Evolutionary conservation across 2,888 invertebrate species (phyloP), one percentile per base, ranked within the genome.

Genomic region (Drosophila vallismaia): DNA sequence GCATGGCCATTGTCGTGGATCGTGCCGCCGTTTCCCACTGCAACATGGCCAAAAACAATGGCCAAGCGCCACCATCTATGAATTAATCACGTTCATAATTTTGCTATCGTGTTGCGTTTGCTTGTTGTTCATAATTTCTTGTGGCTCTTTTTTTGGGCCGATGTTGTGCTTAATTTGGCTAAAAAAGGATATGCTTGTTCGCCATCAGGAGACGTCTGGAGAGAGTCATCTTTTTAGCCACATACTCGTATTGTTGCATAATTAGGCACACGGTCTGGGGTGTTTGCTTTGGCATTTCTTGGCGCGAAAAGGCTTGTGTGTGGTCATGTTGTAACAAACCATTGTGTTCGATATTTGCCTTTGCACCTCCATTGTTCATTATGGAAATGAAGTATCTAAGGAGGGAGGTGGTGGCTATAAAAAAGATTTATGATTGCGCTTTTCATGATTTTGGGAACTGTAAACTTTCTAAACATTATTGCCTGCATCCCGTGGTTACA

Each of bases 41-140:
- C 57, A n/a, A 9, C 72, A 76, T 75, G 76, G 55, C 75, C 86
- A 77, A 71, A 74, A 83, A 88, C 84, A 84, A 84, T 84, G 78
- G 85, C 82, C 77, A 87, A 78, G 84, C 84, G 84, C 44, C 88
- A 88, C 81, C 87, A 88, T 82, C 88, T 88, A 88, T 85, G 88
- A 88, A 85, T 85, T 87, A 88, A 85, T 87, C 88, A 88, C 87
- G 84, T 88, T 88, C 84, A 85, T 85, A 88, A 88, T 85, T 85
- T 77, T 60, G 52, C 67, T 64, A 64, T 84, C 84, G 86, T 87
- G 87, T 85, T 74, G 74, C 51, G 53, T 42, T 44, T 33, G 52
- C 53, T 54, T 50, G 71, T 62, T 74, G 73, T 66, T 72, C 74
- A 71, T 79, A 79, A 68, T 76, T 70, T 77, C 60, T 58, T 64